phyloP scores from a whole-genome alignment of 2,888 invertebrate genomes.

The Drosophila kuntzei region DNA sequence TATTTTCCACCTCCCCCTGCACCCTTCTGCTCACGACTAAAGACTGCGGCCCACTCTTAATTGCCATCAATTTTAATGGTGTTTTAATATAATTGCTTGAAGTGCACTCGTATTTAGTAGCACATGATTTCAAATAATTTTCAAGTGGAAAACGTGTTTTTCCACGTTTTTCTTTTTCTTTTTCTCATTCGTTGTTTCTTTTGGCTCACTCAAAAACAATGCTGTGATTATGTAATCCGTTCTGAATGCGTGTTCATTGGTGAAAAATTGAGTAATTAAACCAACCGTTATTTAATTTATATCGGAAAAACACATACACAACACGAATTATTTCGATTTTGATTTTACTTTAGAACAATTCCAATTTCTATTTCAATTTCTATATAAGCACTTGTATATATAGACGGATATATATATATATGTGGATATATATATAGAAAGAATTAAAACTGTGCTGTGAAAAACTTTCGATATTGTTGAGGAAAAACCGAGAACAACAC shows the following conservation, averaged over 20 bases:
- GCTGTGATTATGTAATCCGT: constrained; percentile 61
- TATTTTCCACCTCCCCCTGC: not conserved
- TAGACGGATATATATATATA: constrained; percentile 43
- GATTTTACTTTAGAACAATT: constrained; percentile 50
- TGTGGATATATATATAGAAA: constrained; percentile 54
- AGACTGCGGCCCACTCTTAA: constrained; percentile 42
- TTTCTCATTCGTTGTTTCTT: constrained; percentile 1
- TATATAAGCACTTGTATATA: constrained; percentile 65
- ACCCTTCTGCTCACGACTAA: not conserved
- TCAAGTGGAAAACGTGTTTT: constrained; percentile 72
- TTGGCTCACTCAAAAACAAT: constrained; percentile 31
- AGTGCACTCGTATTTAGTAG: constrained; percentile 48
- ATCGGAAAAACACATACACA: constrained; percentile 40
- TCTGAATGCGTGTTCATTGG: constrained; percentile 23
- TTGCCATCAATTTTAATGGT: constrained; percentile 48
- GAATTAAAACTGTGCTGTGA: constrained; percentile 70
- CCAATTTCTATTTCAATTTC: constrained; percentile 62
- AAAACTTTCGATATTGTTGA: constrained; percentile 82
- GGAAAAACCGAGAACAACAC: constrained; percentile 85
- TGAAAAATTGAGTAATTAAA: constrained; percentile 40
- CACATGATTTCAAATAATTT: constrained; percentile 45
- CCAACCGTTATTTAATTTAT: constrained; percentile 51
- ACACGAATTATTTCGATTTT: constrained; percentile 25
- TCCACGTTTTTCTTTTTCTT: constrained; percentile 57
- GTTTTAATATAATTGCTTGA: constrained; percentile 44